phyloP scores from a whole-genome alignment of 2,888 invertebrate species.

The Pseudoips prasinana region DNA sequence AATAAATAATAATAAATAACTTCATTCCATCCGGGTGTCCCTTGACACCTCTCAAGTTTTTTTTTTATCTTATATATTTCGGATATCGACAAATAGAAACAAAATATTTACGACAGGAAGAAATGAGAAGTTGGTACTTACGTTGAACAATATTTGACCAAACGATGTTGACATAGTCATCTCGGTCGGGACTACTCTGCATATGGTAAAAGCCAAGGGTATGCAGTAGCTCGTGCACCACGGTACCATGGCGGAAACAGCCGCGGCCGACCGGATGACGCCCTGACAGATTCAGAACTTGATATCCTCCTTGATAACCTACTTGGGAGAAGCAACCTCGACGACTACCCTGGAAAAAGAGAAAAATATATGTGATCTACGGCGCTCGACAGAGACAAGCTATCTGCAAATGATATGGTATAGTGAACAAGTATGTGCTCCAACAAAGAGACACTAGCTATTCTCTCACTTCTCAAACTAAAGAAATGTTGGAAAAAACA shows the following conservation, averaged over 20 bases:
- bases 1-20: too few species aligned
- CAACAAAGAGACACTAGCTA: too few species aligned
- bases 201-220: constrained; percentile 92
- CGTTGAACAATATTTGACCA: constrained; percentile 87
- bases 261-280: constrained; percentile 81
- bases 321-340: constrained; percentile 77
- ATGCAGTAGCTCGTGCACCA: constrained; percentile 90
- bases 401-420: background rate
- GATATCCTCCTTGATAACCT: constrained; percentile 72
- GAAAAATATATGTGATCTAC: too few species aligned
- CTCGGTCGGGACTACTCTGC: constrained; percentile 89
- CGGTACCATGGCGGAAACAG: constrained; percentile 85
- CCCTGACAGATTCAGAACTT: constrained; percentile 81
- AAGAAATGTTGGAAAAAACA: too few species aligned
- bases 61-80: too few species aligned
- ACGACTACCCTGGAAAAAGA: constrained; percentile 63
- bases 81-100: too few species aligned
- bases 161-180: constrained; percentile 86
- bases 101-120: too few species aligned
- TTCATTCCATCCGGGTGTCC: too few species aligned
- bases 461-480: too few species aligned
- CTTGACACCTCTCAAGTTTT: too few species aligned
- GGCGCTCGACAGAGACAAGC: too few species aligned
- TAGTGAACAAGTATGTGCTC: background rate
- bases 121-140: constrained; percentile 56